A percentile compares a stretch with the other conserved stretches of the same genome.
Evolutionary conservation across 2,888 invertebrate species (phyloP).

Genomic region (Himalopsyche anomala): DNA sequence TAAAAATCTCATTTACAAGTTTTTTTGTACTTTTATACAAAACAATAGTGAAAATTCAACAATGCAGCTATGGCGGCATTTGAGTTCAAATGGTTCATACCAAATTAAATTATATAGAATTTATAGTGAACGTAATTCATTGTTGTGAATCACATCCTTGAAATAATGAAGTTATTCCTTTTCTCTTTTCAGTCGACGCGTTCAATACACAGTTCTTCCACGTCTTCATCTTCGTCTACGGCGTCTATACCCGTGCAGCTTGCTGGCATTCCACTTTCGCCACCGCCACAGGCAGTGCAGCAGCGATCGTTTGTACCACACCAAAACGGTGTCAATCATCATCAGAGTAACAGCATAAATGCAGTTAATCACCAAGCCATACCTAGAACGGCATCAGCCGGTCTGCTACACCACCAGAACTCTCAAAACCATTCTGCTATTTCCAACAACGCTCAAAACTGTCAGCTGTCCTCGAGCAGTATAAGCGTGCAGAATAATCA

Average conservation of each 20-base stretch:
- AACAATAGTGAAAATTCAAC: too few relatives aligned
- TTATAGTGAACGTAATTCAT: neutral
- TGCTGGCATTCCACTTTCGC: slow-evolving; percentile 49
- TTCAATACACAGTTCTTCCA: slow-evolving; percentile 15
- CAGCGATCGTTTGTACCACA: slow-evolving; percentile 43
- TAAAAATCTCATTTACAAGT: too few relatives aligned
- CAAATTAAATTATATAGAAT: neutral
- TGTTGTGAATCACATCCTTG: neutral
- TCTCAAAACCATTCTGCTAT: slow-evolving; percentile 14
- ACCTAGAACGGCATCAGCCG: slow-evolving; percentile 52
- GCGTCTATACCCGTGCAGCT: slow-evolving; percentile 46
- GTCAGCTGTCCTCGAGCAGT: neutral
- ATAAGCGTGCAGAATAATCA: slow-evolving; percentile 32
- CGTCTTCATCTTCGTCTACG: slow-evolving; percentile 50
- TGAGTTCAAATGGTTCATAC: too few relatives aligned
- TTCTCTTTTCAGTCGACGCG: slow-evolving; percentile 48
- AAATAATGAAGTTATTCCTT: neutral
- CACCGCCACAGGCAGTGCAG: slow-evolving; percentile 54
- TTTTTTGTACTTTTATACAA: too few relatives aligned
- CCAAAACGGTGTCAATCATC: slow-evolving; percentile 51
- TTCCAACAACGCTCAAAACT: slow-evolving; percentile 3
- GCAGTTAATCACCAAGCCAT: slow-evolving; percentile 41
- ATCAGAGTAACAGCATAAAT: slow-evolving; percentile 38
- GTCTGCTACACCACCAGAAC: slow-evolving; percentile 41
- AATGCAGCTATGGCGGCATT: too few relatives aligned